These are phyloP conservation scores for Agelastica alni DNA, from an alignment of 2,888 invertebrate genomes.

Conservation along the genomic window DNA sequence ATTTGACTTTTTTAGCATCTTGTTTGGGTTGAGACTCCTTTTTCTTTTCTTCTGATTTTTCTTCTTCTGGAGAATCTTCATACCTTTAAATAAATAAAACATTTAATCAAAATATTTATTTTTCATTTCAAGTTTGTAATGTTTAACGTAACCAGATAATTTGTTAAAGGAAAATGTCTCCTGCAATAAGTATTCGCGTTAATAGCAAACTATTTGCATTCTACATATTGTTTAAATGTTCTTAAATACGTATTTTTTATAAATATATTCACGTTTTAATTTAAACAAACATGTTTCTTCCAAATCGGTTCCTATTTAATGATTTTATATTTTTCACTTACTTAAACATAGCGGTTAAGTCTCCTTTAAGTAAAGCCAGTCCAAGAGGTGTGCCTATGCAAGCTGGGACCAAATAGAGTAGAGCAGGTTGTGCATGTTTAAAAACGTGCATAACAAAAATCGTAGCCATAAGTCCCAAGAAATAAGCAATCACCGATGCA, in stretches of 20 bases:
- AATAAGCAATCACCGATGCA: constrained; percentile 90
- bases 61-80: constrained; percentile 68
- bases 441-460: constrained; percentile 98
- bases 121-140: too few relatives aligned
- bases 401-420: constrained; percentile 95
- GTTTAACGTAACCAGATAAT: too few relatives aligned
- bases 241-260: too few relatives aligned
- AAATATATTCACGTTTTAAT: too few relatives aligned
- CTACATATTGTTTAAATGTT: too few relatives aligned
- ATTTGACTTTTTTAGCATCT: constrained; percentile 53
- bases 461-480: constrained; percentile 89
- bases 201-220: too few relatives aligned
- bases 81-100: constrained; percentile 60
- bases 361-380: constrained; percentile 88
- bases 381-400: constrained; percentile 89
- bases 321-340: too few relatives aligned
- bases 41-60: constrained; percentile 55
- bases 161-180: too few relatives aligned
- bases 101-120: too few relatives aligned
- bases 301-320: too few relatives aligned
- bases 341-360: constrained; percentile 87
- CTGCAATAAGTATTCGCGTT: too few relatives aligned
- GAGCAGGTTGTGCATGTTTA: constrained; percentile 97
- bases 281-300: too few relatives aligned
- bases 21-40: constrained; percentile 51